Evolutionary conservation across 2,888 invertebrate genomes (phyloP).

Genomic region (Ommatoiulus sabulosus): DNA sequence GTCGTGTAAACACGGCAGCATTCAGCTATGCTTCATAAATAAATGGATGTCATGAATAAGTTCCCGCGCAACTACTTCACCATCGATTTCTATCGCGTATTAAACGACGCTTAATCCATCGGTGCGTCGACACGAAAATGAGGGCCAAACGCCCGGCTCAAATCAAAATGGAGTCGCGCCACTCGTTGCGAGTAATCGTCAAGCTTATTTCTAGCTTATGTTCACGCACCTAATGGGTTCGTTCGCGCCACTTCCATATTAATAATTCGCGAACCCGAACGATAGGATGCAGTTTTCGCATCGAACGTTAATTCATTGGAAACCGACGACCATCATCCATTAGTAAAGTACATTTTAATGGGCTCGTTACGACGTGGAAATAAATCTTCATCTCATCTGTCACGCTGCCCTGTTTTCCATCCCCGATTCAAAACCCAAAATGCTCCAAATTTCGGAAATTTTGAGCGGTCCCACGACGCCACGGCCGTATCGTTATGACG

Average conservation of each 20-base stretch:
- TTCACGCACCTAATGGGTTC: not conserved
- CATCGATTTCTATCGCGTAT: slow-evolving; percentile 11
- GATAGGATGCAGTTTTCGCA: not conserved
- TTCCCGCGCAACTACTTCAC: not conserved
- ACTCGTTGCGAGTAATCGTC: not conserved
- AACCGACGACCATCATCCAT: not conserved
- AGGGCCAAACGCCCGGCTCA: not conserved
- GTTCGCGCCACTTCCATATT: not conserved
- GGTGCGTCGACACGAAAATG: not conserved
- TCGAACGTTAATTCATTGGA: not conserved
- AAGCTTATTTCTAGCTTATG: not conserved
- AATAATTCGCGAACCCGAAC: not conserved
- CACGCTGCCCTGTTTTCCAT: not conserved
- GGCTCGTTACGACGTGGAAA: not conserved
- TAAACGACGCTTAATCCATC: not conserved
- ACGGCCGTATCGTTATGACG: too few relatives aligned
- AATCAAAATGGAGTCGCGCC: not conserved
- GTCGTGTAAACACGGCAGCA: slow-evolving; percentile 16
- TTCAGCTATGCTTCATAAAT: slow-evolving; percentile 18
- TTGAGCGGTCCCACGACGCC: too few relatives aligned
- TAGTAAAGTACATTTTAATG: slow-evolving; percentile 40
- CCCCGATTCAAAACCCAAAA: too few relatives aligned
- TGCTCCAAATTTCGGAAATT: too few relatives aligned
- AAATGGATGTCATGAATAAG: slow-evolving; percentile 11
- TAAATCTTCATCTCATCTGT: slow-evolving; percentile 28